A percentile compares a stretch with the other conserved stretches of the same genome.
These are phyloP conservation scores for Latheticus oryzae DNA, from an alignment of 2,888 invertebrate species.

Conservation along the genomic window DNA sequence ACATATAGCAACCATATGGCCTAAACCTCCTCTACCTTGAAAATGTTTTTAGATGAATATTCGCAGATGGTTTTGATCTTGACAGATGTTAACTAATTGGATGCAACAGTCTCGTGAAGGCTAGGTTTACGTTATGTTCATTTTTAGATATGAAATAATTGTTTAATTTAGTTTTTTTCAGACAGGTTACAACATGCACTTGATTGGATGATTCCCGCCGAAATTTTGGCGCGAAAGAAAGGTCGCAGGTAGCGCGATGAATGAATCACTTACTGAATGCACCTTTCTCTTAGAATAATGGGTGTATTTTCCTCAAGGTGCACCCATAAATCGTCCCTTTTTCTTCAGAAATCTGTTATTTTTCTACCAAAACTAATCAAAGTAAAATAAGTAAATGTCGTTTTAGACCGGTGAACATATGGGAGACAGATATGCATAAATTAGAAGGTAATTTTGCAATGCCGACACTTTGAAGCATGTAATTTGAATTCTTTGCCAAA, in stretches of 20 bases:
- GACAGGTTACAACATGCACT: slow-evolving; percentile 21
- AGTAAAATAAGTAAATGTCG: slow-evolving; percentile 3
- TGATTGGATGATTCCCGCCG: slow-evolving; percentile 29
- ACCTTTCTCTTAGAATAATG: slow-evolving; percentile 11
- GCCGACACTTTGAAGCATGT: background rate
- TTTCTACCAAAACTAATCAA: slow-evolving; percentile 6
- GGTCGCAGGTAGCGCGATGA: slow-evolving; percentile 26
- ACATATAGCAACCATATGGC: slow-evolving; percentile 28
- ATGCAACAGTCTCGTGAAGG: no score
- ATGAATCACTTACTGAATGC: slow-evolving; percentile 23
- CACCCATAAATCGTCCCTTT: slow-evolving; percentile 5
- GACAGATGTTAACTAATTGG: slow-evolving; percentile 33
- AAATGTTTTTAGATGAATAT: slow-evolving; percentile 34
- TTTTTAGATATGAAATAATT: no score
- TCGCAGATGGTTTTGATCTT: slow-evolving; percentile 32
- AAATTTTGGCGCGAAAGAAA: slow-evolving; percentile 41
- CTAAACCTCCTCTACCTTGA: slow-evolving; percentile 12
- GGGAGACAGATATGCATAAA: background rate
- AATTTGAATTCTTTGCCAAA: slow-evolving; percentile 3
- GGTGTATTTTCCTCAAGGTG: slow-evolving; percentile 9
- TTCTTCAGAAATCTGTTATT: background rate
- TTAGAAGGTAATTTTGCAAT: slow-evolving; percentile 6
- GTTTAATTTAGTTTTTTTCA: no score
- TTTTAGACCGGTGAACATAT: slow-evolving; percentile 6
- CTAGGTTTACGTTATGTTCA: no score